phyloP scores from a whole-genome alignment of 2,797 vertebrate species.

The Sandelia bainsii region DNA sequence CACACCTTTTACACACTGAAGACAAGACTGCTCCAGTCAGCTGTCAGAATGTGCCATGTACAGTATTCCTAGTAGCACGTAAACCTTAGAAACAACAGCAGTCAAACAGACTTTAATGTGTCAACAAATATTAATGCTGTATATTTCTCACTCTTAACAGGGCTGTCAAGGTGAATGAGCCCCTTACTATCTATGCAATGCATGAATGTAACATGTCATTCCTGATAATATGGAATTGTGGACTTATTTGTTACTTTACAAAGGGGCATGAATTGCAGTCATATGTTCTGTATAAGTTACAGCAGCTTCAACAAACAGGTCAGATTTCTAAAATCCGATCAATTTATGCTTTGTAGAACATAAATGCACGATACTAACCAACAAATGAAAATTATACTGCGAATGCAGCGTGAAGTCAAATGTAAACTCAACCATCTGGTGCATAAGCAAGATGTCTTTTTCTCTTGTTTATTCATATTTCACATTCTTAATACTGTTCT shows the following conservation, averaged over 20 bases:
- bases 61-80: conserved; percentile 4
- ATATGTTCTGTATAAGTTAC: neutral
- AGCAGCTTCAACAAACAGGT: neutral
- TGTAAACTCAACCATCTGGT: neutral
- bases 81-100: conserved; percentile 52
- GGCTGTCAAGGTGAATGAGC: conserved; percentile 51
- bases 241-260: neutral
- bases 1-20: conserved; percentile 40
- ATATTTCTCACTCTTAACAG: conserved; percentile 30
- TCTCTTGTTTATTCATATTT: neutral
- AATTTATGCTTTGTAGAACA: neutral
- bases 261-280: neutral
- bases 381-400: neutral
- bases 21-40: conserved; percentile 51
- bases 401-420: neutral
- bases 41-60: conserved; percentile 42
- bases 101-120: conserved; percentile 51
- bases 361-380: too few relatives aligned
- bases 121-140: conserved; percentile 54
- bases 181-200: conserved; percentile 12
- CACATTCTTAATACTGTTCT: neutral
- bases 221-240: conserved; percentile 22
- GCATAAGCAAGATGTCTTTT: neutral
- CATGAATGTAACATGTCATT: conserved; percentile 24
- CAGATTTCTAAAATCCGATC: conserved; percentile 2